Conservation (phyloP, 2,113 vertebrate species). For the Neoarius graeffei region DNA sequence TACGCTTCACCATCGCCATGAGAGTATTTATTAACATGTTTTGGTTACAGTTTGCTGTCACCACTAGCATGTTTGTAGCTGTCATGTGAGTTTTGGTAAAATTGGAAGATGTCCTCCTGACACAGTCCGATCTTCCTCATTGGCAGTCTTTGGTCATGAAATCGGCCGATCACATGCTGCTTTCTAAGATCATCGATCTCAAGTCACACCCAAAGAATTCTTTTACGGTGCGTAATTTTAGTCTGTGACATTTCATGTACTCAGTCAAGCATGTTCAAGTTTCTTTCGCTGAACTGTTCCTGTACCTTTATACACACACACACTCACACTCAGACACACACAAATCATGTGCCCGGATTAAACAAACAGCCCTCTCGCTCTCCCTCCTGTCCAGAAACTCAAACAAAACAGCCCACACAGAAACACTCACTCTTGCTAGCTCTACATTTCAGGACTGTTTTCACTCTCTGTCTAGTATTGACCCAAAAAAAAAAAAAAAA, state of each 20-base stretch:
- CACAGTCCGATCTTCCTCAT: background rate
- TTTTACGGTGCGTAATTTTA: background rate
- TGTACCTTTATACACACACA: background rate
- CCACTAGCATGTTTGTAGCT: background rate
- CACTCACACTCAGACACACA: slow-evolving; percentile 20
- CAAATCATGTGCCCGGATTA: background rate
- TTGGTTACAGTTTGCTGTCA: background rate
- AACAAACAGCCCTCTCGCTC: slow-evolving; percentile 14
- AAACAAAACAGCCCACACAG: slow-evolving; percentile 9
- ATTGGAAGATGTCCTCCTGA: background rate
- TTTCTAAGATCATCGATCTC: background rate
- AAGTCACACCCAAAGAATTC: background rate
- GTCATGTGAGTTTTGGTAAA: background rate
- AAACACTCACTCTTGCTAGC: background rate
- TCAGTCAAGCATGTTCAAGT: background rate
- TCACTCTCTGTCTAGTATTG: background rate
- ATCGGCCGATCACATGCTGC: background rate
- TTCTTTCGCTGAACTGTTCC: background rate
- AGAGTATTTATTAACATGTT: background rate
- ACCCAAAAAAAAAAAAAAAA: background rate
- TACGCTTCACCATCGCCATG: background rate
- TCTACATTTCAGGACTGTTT: background rate
- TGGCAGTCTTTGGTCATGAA: background rate
- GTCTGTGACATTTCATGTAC: background rate
- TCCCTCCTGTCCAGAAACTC: slow-evolving; percentile 8